Evolutionary conservation across 2,113 vertebrate genomes (phyloP).

Genomic region (Periophthalmus modestus): DNA sequence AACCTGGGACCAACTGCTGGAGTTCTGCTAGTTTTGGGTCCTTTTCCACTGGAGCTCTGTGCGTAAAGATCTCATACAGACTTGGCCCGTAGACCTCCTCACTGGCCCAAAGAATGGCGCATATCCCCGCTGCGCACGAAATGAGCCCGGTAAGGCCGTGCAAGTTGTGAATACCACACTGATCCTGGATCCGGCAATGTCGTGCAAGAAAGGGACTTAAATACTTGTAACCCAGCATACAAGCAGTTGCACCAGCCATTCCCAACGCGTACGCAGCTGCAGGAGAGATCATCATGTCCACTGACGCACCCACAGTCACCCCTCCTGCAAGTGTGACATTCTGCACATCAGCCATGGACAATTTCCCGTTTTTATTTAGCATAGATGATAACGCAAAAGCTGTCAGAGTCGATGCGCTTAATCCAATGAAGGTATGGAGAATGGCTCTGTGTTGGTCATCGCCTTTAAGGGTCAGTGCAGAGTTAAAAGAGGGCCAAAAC

Average conservation of each 20-base stretch:
- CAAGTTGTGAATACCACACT: constrained; percentile 86
- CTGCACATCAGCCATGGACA: constrained; percentile 81
- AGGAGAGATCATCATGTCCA: constrained; percentile 79
- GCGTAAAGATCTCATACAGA: constrained; percentile 67
- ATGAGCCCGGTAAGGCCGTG: constrained; percentile 83
- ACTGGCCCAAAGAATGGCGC: constrained; percentile 65
- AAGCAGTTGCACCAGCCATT: constrained; percentile 73
- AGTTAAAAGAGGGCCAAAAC: constrained; percentile 88
- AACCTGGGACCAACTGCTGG: constrained; percentile 62
- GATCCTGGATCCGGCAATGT: constrained; percentile 76
- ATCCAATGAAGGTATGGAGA: constrained; percentile 83
- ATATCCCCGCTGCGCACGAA: constrained; percentile 73
- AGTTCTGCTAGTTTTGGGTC: constrained; percentile 60
- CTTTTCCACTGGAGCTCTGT: constrained; percentile 54
- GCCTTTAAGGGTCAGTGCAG: constrained; percentile 71
- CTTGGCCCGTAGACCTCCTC: constrained; percentile 66
- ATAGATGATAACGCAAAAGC: constrained; percentile 79
- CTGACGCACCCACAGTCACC: constrained; percentile 78
- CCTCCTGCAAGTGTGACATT: constrained; percentile 84
- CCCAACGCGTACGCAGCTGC: constrained; percentile 78
- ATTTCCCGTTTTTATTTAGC: constrained; percentile 76
- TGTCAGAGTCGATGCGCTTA: constrained; percentile 78
- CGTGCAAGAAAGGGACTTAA: constrained; percentile 75
- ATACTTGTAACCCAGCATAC: constrained; percentile 83
- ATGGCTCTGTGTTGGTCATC: constrained; percentile 82